Conservation (phyloP, 2,113 vertebrate species). For the Neodon shergylaensis region DNA sequence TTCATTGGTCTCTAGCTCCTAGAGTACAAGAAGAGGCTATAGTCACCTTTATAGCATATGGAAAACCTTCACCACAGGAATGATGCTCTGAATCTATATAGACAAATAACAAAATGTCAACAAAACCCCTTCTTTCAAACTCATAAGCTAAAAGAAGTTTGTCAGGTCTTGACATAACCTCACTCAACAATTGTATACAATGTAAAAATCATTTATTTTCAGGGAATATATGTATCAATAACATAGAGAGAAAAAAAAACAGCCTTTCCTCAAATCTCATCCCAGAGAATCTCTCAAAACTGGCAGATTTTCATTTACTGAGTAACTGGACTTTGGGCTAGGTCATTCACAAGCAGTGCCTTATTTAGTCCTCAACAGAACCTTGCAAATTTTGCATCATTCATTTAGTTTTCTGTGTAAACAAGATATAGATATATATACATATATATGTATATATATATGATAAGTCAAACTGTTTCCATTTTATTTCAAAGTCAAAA, state of each 20-base stretch:
- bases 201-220: slow-evolving; percentile 3
- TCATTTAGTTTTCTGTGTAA: slow-evolving; percentile 9
- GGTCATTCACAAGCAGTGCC: background rate
- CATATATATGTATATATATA: background rate
- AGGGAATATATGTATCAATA: background rate
- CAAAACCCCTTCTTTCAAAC: background rate
- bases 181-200: background rate
- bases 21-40: background rate
- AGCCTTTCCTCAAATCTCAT: slow-evolving; percentile 11
- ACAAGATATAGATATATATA: background rate
- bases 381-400: background rate
- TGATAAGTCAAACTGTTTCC: background rate
- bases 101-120: background rate
- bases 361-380: background rate
- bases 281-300: background rate
- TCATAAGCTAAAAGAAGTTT: background rate
- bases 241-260: background rate
- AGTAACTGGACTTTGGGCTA: background rate
- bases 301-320: slow-evolving; percentile 19
- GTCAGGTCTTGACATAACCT: background rate
- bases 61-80: background rate
- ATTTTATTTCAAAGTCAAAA: background rate
- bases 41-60: background rate
- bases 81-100: background rate
- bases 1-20: background rate